These are phyloP conservation scores for Bombus sibiricus DNA, from an alignment of 1,140 invertebrate genomes.

Conservation along the genomic window DNA sequence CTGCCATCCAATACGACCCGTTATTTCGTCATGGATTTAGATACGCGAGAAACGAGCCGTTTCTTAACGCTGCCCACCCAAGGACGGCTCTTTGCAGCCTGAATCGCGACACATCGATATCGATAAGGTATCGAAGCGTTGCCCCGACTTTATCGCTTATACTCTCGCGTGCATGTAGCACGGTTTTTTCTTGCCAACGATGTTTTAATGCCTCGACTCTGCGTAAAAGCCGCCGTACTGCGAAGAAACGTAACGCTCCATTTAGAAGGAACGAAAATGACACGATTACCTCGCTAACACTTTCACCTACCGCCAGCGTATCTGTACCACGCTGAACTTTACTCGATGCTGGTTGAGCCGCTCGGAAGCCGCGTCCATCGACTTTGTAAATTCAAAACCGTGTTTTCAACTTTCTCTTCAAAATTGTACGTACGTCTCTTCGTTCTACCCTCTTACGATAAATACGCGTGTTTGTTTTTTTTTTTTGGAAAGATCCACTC, in stretches of 20 bases:
- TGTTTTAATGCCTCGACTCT: neutral
- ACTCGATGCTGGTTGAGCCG: neutral
- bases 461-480: no score
- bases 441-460: no score
- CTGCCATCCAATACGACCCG: conserved; percentile 20
- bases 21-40: conserved; percentile 32
- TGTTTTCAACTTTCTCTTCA: neutral
- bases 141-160: no score
- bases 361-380: no score
- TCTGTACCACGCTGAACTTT: neutral
- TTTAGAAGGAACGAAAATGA: neutral
- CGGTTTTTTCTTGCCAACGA: neutral
- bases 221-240: neutral
- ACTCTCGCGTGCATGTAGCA: neutral
- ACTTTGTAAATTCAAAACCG: neutral
- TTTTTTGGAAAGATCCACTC: no score
- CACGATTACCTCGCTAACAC: neutral
- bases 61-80: conserved; percentile 19
- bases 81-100: conserved; percentile 1
- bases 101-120: neutral
- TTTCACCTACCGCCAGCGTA: neutral
- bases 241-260: neutral
- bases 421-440: neutral
- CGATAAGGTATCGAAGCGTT: neutral
- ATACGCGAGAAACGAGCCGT: conserved; percentile 31